phyloP scores from a whole-genome alignment of 1,140 invertebrate genomes.

The Mizuhopecten yessoensis region DNA sequence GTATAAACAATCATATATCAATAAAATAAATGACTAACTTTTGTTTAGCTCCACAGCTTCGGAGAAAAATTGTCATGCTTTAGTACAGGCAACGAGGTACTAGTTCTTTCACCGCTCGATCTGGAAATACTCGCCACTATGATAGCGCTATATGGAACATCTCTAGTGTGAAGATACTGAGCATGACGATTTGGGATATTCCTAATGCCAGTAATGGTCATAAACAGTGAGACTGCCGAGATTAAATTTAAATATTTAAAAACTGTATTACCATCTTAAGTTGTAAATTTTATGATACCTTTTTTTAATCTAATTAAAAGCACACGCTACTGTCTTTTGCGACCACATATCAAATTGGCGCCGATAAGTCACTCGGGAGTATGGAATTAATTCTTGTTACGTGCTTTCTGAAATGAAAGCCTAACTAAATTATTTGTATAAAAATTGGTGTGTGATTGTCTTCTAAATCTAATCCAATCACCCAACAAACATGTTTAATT shows the following conservation, averaged over 20 bases:
- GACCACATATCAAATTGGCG: background rate
- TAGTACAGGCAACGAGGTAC: no score
- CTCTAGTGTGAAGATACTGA: background rate
- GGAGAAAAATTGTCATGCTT: no score
- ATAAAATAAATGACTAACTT: no score
- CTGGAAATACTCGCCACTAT: no score
- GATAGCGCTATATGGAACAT: no score
- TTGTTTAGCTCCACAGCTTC: no score
- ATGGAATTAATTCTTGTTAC: background rate
- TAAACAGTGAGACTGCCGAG: background rate
- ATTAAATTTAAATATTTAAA: background rate
- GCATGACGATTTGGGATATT: background rate
- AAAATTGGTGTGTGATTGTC: background rate
- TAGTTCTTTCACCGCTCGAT: no score
- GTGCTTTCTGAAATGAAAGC: background rate
- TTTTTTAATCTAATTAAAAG: no score
- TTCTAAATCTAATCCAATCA: background rate
- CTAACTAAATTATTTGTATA: background rate
- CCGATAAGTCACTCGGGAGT: background rate
- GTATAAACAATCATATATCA: no score
- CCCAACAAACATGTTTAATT: background rate
- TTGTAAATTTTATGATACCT: background rate
- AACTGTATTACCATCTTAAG: background rate
- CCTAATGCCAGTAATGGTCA: background rate
- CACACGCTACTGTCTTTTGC: no score